phyloP scores from a whole-genome alignment of 1,140 invertebrate species.

The Papilio aristodemus region DNA sequence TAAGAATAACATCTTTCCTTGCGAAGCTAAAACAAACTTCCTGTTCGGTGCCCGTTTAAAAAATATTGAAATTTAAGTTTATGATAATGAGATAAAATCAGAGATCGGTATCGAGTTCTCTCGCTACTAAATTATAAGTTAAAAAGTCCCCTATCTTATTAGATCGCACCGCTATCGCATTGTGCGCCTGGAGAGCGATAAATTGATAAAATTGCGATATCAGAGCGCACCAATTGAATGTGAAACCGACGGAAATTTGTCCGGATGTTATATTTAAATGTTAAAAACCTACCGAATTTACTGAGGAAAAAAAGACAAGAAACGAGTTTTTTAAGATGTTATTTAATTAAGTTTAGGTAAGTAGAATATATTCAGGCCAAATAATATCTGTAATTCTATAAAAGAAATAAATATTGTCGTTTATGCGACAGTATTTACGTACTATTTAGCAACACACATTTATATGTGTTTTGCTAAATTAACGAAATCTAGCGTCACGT shows the following conservation, averaged over 20 bases:
- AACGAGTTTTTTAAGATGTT: neutral
- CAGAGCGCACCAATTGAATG: constrained; percentile 55
- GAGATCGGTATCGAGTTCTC: constrained; percentile 22
- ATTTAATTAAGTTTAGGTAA: neutral
- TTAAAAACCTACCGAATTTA: neutral
- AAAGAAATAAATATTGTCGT: no score
- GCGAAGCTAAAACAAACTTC: neutral
- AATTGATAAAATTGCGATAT: constrained; percentile 54
- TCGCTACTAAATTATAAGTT: constrained; percentile 31
- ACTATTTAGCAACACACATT: no score
- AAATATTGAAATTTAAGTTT: constrained; percentile 31
- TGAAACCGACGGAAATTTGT: constrained; percentile 43
- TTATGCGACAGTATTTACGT: no score
- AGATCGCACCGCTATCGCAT: constrained; percentile 44
- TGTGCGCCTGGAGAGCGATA: constrained; percentile 53
- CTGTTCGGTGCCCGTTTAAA: constrained; percentile 1
- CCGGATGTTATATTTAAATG: constrained; percentile 15
- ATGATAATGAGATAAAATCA: constrained; percentile 28
- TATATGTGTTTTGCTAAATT: no score
- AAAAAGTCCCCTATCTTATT: constrained; percentile 44
- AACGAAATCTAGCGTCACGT: no score
- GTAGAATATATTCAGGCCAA: no score
- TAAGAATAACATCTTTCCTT: neutral
- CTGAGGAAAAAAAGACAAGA: neutral
- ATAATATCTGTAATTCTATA: no score